These are phyloP conservation scores for Callyntrura sp. DNA, from an alignment of 2,888 invertebrate genomes.

Conservation along the genomic window DNA sequence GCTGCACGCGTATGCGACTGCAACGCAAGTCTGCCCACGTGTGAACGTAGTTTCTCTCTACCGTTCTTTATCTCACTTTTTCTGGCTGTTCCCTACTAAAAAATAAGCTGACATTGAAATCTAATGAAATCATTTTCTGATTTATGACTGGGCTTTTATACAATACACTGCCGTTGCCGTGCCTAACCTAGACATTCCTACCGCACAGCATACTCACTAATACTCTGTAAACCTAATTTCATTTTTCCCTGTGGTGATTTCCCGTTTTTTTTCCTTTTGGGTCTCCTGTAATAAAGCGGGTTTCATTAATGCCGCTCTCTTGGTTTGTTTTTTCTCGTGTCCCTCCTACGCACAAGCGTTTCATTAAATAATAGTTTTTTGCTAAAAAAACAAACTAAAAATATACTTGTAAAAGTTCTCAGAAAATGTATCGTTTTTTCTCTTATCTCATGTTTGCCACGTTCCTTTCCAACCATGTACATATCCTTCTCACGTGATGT, in stretches of 20 bases:
- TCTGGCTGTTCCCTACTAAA: not conserved
- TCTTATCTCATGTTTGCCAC: not conserved
- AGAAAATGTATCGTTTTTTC: not conserved
- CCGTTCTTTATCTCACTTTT: too few species aligned
- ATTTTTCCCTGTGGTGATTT: not conserved
- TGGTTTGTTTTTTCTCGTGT: not conserved
- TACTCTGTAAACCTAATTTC: slow-evolving; percentile 13
- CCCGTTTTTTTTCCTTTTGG: slow-evolving; percentile 35
- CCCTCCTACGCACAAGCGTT: not conserved
- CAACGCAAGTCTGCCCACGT: slow-evolving; percentile 20
- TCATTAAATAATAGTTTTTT: not conserved
- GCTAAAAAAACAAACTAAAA: too few species aligned
- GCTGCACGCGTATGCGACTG: slow-evolving; percentile 28
- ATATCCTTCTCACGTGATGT: too few species aligned
- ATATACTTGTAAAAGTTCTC: not conserved
- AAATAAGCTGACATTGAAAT: slow-evolving; percentile 69
- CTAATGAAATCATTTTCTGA: slow-evolving; percentile 67
- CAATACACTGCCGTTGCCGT: slow-evolving; percentile 13
- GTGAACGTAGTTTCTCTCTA: not conserved
- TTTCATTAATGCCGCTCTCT: slow-evolving; percentile 16
- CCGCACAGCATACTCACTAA: too few species aligned
- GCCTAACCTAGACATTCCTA: too few species aligned
- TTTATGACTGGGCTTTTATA: slow-evolving; percentile 58
- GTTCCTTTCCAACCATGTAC: too few species aligned
- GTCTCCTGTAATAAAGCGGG: not conserved